Percentiles rank a stretch among this genome's conserved stretches.
phyloP scores from a whole-genome alignment of 53 echinoderm and acorn worm species.

The Crossaster papposus region DNA sequence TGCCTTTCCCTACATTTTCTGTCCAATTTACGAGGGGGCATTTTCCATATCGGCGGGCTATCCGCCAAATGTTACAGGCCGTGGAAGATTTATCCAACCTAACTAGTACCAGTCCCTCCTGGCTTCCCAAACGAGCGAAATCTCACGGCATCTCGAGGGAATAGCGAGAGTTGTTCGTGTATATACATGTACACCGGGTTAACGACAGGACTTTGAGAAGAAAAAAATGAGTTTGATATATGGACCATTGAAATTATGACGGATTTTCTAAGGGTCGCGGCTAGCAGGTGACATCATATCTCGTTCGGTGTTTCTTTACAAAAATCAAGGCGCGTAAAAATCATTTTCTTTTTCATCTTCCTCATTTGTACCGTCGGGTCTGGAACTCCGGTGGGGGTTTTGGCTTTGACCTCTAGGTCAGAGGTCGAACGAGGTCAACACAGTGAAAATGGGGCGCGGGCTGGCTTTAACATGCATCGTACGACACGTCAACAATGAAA shows the following conservation, averaged over 20 bases:
- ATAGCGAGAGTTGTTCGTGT: not conserved
- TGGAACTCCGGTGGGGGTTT: conserved; percentile 25
- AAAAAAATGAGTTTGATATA: conserved; percentile 14
- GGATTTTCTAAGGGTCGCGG: conserved; percentile 29
- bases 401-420: conserved; percentile 32
- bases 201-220: not conserved
- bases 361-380: not conserved
- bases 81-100: conserved; percentile 52
- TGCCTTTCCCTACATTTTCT: conserved; percentile 47
- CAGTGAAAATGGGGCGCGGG: conserved; percentile 22
- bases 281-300: conserved; percentile 21
- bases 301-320: conserved; percentile 40
- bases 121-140: conserved; percentile 7
- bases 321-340: conserved; percentile 38
- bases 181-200: not conserved
- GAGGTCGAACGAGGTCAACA: conserved; percentile 35
- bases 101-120: conserved; percentile 1
- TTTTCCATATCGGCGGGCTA: conserved; percentile 35
- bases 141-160: conserved; percentile 54
- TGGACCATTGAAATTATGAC: conserved; percentile 43
- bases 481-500: conserved; percentile 31
- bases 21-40: conserved; percentile 52
- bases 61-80: conserved; percentile 41
- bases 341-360: not conserved
- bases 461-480: not conserved